Conservation (phyloP, 2,888 invertebrate genomes). For the Caenorhabditis sp. region DNA sequence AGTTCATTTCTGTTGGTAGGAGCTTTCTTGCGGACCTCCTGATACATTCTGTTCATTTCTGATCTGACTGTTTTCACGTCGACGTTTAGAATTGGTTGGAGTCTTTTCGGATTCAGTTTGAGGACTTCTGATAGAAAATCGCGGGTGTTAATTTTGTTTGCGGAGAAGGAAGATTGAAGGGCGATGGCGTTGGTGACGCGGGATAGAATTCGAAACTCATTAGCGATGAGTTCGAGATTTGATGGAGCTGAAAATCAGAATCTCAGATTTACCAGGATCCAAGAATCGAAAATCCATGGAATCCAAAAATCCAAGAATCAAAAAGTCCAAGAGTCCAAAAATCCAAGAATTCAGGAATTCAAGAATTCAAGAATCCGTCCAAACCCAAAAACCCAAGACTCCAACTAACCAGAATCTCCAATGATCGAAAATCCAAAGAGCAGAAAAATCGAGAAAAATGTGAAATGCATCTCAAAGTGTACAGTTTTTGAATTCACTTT, state of each 20-base stretch:
- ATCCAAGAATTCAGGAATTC: no score
- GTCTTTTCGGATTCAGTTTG: neutral
- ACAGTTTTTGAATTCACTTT: no score
- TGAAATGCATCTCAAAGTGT: no score
- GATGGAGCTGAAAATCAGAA: neutral
- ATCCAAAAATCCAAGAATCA: neutral
- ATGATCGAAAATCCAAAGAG: no score
- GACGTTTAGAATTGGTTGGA: neutral
- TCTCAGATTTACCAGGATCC: neutral
- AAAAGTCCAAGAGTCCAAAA: neutral
- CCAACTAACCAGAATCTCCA: no score
- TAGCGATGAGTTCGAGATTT: neutral
- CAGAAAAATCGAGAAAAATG: no score
- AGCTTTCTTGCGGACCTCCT: neutral
- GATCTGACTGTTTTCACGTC: neutral
- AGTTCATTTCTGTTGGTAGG: neutral
- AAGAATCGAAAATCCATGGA: neutral
- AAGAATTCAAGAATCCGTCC: no score
- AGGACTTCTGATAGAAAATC: neutral
- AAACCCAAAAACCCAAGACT: no score
- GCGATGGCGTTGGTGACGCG: slow-evolving; percentile 1
- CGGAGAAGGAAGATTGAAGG: neutral
- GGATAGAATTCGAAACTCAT: neutral
- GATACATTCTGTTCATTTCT: neutral
- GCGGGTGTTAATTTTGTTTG: neutral